Percentiles rank a stretch among this genome's conserved stretches.
These are phyloP conservation scores for Chrysopilus asiliformis DNA, from an alignment of 2,888 invertebrate species.

Conservation along the genomic window DNA sequence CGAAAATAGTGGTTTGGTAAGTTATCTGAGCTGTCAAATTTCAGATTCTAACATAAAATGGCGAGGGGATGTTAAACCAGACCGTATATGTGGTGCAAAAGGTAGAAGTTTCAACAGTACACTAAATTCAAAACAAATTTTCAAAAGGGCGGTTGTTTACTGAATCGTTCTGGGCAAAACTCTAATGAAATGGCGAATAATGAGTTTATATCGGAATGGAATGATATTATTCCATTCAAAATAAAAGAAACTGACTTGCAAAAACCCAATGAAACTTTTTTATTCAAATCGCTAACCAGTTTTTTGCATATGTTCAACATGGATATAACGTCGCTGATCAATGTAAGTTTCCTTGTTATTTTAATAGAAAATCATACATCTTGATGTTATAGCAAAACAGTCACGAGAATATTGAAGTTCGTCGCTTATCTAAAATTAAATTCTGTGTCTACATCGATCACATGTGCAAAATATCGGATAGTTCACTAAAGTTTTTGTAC, in stretches of 20 bases:
- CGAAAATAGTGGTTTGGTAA: no score
- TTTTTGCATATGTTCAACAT: neutral
- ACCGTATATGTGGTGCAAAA: no score
- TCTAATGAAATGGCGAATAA: neutral
- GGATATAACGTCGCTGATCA: neutral
- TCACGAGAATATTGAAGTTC: neutral
- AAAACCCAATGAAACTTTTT: neutral
- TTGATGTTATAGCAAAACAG: neutral
- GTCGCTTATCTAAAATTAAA: neutral
- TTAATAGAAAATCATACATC: neutral
- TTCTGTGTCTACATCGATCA: neutral
- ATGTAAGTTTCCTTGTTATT: no score
- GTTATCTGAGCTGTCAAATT: no score
- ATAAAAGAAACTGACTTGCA: neutral
- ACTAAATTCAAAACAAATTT: no score
- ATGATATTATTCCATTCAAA: neutral
- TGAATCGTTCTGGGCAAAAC: no score
- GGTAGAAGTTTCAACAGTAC: no score
- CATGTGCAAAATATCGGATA: neutral
- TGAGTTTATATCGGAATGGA: neutral
- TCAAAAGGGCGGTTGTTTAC: no score
- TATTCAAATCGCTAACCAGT: neutral
- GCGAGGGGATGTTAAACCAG: no score
- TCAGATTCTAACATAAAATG: no score
- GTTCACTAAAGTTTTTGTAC: neutral